Conservation (phyloP, 64 coral and sea anemone species). For the Montipora cactus region DNA sequence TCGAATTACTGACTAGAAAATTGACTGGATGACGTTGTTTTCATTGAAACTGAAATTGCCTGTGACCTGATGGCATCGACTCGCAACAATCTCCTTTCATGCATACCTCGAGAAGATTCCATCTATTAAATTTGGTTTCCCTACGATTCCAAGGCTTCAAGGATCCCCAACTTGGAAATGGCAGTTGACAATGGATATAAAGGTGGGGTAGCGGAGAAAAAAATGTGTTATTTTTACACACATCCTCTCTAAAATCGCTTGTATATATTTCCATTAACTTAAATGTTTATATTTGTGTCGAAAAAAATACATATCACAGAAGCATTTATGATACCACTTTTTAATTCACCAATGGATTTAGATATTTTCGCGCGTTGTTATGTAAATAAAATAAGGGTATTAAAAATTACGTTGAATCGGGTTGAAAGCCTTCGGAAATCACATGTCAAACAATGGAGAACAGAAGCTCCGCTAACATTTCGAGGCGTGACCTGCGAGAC, state of each 20-base stretch:
- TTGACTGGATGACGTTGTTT: background rate
- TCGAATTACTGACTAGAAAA: background rate
- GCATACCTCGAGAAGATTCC: background rate
- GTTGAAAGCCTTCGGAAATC: conserved; percentile 23
- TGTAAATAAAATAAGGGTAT: conserved; percentile 1
- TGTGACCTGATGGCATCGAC: background rate
- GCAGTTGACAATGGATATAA: background rate
- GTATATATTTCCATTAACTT: background rate
- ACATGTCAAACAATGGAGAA: conserved; percentile 17
- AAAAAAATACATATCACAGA: background rate
- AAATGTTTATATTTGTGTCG: too few species aligned
- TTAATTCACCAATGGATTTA: background rate
- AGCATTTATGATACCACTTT: background rate
- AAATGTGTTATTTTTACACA: too few species aligned
- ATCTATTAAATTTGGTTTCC: background rate
- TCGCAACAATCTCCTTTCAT: background rate
- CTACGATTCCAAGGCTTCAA: background rate
- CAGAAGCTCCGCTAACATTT: too few species aligned
- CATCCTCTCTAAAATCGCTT: background rate
- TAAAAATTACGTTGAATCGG: background rate
- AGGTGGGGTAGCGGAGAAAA: background rate
- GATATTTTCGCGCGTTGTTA: background rate
- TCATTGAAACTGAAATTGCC: background rate
- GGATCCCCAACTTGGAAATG: background rate
- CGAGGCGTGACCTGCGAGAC: background rate